Conservation (phyloP, 2,113 vertebrate species). For the Lepus timidus region DNA sequence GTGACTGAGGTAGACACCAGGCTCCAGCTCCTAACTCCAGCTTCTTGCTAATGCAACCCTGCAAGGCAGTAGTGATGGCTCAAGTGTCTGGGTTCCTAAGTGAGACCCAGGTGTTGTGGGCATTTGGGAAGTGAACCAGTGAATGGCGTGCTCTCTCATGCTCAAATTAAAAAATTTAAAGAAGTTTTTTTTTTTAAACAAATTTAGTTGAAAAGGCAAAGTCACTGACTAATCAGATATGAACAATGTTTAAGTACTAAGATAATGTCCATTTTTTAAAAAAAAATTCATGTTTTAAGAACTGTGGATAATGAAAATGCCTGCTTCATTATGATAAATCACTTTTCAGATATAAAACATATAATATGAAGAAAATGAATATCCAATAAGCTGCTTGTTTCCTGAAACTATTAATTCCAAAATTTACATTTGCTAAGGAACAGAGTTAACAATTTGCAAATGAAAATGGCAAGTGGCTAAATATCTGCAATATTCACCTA, state of each 20-base stretch:
- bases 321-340: background rate
- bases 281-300: background rate
- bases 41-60: no score
- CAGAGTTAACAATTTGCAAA: background rate
- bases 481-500: slow-evolving; percentile 34
- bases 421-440: background rate
- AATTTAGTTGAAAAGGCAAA: slow-evolving; percentile 28
- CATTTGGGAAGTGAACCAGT: no score
- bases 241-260: background rate
- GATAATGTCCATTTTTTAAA: background rate
- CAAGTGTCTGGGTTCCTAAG: no score
- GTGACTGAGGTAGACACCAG: no score
- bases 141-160: no score
- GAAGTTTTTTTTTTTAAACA: no score
- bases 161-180: no score
- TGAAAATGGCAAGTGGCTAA: background rate
- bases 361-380: background rate
- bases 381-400: background rate
- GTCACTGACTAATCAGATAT: background rate
- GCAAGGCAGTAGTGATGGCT: no score
- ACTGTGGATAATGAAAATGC: background rate
- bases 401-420: background rate
- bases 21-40: no score
- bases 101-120: no score
- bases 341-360: slow-evolving; percentile 57